A percentile compares a stretch with the other conserved stretches of the same genome.
Evolutionary conservation across 2,113 vertebrate genomes (phyloP).

Genomic region (Bostrychus sinensis): DNA sequence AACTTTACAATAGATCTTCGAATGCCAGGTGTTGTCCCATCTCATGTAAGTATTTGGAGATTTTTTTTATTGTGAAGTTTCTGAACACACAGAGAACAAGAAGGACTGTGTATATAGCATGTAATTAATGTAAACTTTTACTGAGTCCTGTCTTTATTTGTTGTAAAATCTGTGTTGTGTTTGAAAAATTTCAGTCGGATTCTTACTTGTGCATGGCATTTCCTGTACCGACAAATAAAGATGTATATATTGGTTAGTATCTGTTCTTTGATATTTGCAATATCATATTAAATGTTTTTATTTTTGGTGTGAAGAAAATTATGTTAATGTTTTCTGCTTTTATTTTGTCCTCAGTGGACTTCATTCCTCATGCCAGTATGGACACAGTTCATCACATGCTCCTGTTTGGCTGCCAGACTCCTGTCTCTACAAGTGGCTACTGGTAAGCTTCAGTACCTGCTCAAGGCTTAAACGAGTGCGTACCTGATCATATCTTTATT

Average conservation of each 20-base stretch:
- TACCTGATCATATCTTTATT: background rate
- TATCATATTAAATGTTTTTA: no score
- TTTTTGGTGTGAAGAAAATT: background rate
- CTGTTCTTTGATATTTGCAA: background rate
- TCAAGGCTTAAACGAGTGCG: no score
- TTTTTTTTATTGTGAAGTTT: background rate
- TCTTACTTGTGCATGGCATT: slow-evolving; percentile 92
- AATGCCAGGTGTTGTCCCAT: slow-evolving; percentile 91
- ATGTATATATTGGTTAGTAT: slow-evolving; percentile 91
- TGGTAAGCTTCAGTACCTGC: slow-evolving; percentile 80
- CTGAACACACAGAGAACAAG: no score
- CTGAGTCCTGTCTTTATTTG: background rate
- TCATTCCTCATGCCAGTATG: slow-evolving; percentile 94
- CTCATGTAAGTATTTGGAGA: slow-evolving; percentile 78
- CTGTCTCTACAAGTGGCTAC: slow-evolving; percentile 85
- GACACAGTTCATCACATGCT: slow-evolving; percentile 97
- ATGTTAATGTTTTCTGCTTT: background rate
- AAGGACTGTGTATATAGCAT: no score
- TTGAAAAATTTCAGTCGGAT: slow-evolving; percentile 86
- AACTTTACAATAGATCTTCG: slow-evolving; percentile 90
- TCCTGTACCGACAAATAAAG: slow-evolving; percentile 82
- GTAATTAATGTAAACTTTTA: no score
- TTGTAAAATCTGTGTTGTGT: background rate
- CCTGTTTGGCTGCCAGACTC: slow-evolving; percentile 91
- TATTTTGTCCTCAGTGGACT: slow-evolving; percentile 88